phyloP scores from a whole-genome alignment of 2,888 invertebrate species.

The Cephonodes hylas region DNA sequence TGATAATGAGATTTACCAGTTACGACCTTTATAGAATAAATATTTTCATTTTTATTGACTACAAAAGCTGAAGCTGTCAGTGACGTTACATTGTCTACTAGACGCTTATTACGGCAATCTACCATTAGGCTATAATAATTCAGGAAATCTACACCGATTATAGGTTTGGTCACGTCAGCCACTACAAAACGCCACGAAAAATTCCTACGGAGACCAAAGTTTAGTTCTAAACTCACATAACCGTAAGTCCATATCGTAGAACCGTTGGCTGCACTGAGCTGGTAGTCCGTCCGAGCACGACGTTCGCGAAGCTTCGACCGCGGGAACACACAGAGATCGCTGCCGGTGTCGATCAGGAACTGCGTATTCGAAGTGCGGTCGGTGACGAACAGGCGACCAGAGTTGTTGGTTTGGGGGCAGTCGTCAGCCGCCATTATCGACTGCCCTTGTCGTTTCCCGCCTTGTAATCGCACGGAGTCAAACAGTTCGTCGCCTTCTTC shows the following conservation, averaged over 20 bases:
- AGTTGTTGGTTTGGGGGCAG: background rate
- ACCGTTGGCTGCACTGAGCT: background rate
- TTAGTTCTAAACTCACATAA: background rate
- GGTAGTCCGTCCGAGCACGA: background rate
- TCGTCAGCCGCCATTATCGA: slow-evolving; percentile 17
- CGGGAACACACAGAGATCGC: no score
- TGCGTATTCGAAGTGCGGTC: background rate
- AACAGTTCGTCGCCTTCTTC: background rate
- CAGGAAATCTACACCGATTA: no score
- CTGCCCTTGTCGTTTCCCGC: slow-evolving; percentile 14
- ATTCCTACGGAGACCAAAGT: background rate
- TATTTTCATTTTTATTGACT: no score
- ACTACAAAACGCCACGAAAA: no score
- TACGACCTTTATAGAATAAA: background rate
- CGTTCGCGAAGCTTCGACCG: background rate
- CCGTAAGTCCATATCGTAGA: background rate
- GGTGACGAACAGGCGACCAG: no score
- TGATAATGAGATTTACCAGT: background rate
- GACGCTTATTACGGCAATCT: background rate
- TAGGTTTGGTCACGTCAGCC: no score
- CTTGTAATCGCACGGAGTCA: slow-evolving; percentile 13
- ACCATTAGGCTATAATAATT: background rate
- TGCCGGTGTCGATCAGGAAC: background rate
- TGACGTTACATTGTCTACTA: background rate
- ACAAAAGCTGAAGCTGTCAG: background rate